A percentile compares a stretch with the other conserved stretches of the same genome.
Conservation (phyloP, 2,797 vertebrate species). For the Eremophila alpestris region DNA sequence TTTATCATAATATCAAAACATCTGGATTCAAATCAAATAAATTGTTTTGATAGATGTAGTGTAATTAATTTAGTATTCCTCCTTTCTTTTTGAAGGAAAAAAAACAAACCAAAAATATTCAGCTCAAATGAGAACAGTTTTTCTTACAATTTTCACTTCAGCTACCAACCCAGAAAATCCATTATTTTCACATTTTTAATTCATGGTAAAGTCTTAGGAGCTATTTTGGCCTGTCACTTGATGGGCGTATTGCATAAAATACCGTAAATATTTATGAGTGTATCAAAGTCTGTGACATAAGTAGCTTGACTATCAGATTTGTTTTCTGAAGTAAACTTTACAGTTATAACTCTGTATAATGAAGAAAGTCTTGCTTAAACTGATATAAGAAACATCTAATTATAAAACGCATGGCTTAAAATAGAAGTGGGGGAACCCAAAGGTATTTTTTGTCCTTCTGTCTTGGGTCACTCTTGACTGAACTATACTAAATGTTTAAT, state of each 20-base stretch:
- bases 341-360: not conserved
- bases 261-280: slow-evolving; percentile 55
- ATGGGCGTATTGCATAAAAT: slow-evolving; percentile 54
- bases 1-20: not conserved
- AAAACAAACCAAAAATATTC: slow-evolving; percentile 1
- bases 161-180: slow-evolving; percentile 45
- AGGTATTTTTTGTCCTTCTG: slow-evolving; percentile 22
- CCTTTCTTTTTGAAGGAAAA: not conserved
- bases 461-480: slow-evolving; percentile 8
- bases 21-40: not conserved
- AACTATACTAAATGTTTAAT: slow-evolving; percentile 47
- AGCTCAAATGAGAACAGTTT: not conserved
- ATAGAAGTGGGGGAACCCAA: not conserved
- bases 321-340: slow-evolving; percentile 50
- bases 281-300: slow-evolving; percentile 48
- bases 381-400: not conserved
- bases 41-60: not conserved
- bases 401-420: not conserved
- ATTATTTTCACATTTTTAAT: slow-evolving; percentile 68
- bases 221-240: slow-evolving; percentile 57
- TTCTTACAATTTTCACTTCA: slow-evolving; percentile 30
- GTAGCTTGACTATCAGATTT: slow-evolving; percentile 34
- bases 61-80: not conserved
- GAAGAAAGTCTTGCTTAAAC: slow-evolving; percentile 18
- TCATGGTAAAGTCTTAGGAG: slow-evolving; percentile 50